Evolutionary conservation across 1,140 invertebrate genomes (phyloP).

Genomic region (Drosophila bocqueti): DNA sequence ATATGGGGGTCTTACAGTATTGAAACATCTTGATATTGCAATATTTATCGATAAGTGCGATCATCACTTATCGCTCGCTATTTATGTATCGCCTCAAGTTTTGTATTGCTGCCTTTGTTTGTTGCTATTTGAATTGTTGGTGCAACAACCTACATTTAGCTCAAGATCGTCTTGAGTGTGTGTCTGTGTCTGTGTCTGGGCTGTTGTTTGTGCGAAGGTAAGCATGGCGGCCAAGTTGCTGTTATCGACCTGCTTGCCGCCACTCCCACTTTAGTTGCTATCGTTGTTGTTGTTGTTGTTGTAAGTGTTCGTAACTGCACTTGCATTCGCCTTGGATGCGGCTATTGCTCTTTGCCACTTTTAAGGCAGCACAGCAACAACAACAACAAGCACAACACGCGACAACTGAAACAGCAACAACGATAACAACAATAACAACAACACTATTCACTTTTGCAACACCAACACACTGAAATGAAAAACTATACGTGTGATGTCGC

Average conservation of each 20-base stretch:
- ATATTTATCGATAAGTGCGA: not conserved
- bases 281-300: slow-evolving; percentile 29
- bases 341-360: slow-evolving; percentile 84
- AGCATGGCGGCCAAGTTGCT: slow-evolving; percentile 59
- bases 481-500: slow-evolving; percentile 7
- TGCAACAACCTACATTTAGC: slow-evolving; percentile 84
- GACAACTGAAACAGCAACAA: slow-evolving; percentile 45
- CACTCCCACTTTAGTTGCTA: slow-evolving; percentile 52
- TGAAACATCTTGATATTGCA: not conserved
- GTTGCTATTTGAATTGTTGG: slow-evolving; percentile 39
- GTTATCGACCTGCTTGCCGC: slow-evolving; percentile 64
- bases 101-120: slow-evolving; percentile 36
- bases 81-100: slow-evolving; percentile 23
- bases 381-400: slow-evolving; percentile 21
- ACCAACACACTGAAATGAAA: slow-evolving; percentile 13
- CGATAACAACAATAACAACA: slow-evolving; percentile 26
- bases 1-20: no score
- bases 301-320: slow-evolving; percentile 49
- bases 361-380: slow-evolving; percentile 51
- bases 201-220: slow-evolving; percentile 49
- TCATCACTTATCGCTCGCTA: slow-evolving; percentile 15
- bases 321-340: slow-evolving; percentile 77
- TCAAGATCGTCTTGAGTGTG: slow-evolving; percentile 70
- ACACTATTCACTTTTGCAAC: slow-evolving; percentile 45
- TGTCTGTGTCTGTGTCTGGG: slow-evolving; percentile 19